phyloP scores from a whole-genome alignment of 2,888 invertebrate species.

The Eremobia ochroleuca region DNA sequence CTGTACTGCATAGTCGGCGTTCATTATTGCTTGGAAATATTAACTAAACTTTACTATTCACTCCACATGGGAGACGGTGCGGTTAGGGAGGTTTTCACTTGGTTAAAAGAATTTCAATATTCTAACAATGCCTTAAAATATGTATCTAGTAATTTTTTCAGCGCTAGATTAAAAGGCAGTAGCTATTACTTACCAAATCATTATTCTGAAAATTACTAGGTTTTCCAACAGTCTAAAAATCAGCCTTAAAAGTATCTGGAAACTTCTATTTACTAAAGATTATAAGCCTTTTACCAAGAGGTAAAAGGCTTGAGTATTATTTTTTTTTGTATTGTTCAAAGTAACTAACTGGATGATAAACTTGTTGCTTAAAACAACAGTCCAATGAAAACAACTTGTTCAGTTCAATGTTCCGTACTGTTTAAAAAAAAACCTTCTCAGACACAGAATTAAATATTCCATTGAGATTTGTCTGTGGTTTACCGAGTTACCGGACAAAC shows the following conservation, averaged over 20 bases:
- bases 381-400: background rate
- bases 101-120: conserved; percentile 21
- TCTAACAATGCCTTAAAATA: background rate
- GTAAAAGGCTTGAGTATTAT: background rate
- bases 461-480: conserved; percentile 46
- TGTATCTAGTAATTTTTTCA: conserved; percentile 1
- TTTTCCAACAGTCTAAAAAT: background rate
- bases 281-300: background rate
- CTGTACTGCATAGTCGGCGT: conserved; percentile 54
- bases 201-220: background rate
- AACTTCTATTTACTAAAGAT: background rate
- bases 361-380: background rate
- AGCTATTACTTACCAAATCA: background rate
- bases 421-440: conserved; percentile 7
- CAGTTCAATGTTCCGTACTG: background rate
- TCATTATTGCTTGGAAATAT: conserved; percentile 68
- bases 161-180: background rate
- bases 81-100: conserved; percentile 24
- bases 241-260: background rate
- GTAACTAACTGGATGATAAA: background rate
- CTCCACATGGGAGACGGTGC: conserved; percentile 45
- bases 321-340: background rate
- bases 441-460: conserved; percentile 19
- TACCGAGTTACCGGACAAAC: conserved; percentile 30
- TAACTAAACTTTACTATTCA: conserved; percentile 65